Base-by-base conservation (phyloP, 2,888 invertebrate species). In the Muschampia plurimacula region DNA sequence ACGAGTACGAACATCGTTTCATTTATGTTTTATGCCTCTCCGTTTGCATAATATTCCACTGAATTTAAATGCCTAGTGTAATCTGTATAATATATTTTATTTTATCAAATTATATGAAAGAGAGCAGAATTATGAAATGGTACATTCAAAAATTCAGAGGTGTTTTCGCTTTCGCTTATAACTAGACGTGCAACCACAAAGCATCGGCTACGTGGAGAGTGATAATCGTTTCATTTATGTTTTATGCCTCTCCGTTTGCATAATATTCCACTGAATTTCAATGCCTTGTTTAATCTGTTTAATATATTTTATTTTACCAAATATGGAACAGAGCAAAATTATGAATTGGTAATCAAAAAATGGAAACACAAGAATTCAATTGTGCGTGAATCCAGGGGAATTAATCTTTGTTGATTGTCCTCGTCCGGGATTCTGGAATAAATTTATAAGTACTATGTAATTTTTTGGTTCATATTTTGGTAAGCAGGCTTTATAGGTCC, bases 31-130 rank as follows among this genome's bases (percentile, higher is more conserved):
- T 77, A 84, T 79, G 76, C 59, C 75, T 57, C 69, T 69, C 79
- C 80, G 81, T 83, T 84, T 82, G 80, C 84, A 84, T 86, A 83
- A 85, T 83, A 71, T 46, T n/a, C 68, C 65, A 49, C 52, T 32
- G 49, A 49, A 57, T 73, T 69, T 65, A 73, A 69, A 69, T 60
- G 63, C 52, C 66, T 36, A 12, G 22, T 22, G 22, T 22, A 22
- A 22, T 22, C 22, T 22, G 22, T 22, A 22, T n/a, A n/a, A n/a
- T n/a, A n/a, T 22, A 22, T 22, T 22, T 22, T 22, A 22, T 22
- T 22, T 22, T 22, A 22, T 22, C 22, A 22, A 22, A 22, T 22
- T 22, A 22, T 22, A 22, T 22, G 22, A 22, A 22, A 22, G 22
- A 22, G 1, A 22, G 22, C 22, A 22, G 1, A 22, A 22, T 22